These are phyloP conservation scores for Galeruca laticollis DNA, from an alignment of 2,888 invertebrate genomes.

Conservation along the genomic window DNA sequence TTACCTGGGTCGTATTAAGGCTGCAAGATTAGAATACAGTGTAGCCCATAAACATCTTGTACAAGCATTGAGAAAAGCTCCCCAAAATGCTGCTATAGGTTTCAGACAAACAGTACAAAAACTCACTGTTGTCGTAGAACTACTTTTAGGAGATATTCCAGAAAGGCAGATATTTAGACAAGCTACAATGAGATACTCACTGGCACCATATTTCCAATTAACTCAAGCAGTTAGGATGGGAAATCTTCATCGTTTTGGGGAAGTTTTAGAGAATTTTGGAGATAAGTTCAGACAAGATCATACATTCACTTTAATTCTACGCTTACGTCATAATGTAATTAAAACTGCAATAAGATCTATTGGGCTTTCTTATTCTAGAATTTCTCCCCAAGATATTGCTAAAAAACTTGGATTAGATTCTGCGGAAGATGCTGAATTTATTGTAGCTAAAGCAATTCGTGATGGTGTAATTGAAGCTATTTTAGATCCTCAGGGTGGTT, in stretches of 20 bases:
- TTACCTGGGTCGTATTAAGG: slow-evolving; percentile 97
- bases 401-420: slow-evolving; percentile 93
- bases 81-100: slow-evolving; percentile 97
- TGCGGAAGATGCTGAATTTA: slow-evolving; percentile 98
- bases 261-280: slow-evolving; percentile 91
- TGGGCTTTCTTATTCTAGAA: slow-evolving; percentile 95
- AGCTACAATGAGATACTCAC: slow-evolving; percentile 86
- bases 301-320: slow-evolving; percentile 94
- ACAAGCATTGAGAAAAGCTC: slow-evolving; percentile 95
- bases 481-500: slow-evolving; percentile 94
- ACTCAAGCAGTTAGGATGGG: slow-evolving; percentile 97
- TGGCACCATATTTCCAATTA: slow-evolving; percentile 96
- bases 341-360: slow-evolving; percentile 98
- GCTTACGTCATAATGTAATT: slow-evolving; percentile 98
- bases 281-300: slow-evolving; percentile 93
- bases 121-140: slow-evolving; percentile 92
- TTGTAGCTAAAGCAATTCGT: slow-evolving; percentile 97
- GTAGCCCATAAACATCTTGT: slow-evolving; percentile 97
- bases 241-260: slow-evolving; percentile 92
- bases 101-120: slow-evolving; percentile 98
- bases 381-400: slow-evolving; percentile 95
- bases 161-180: slow-evolving; percentile 96
- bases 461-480: slow-evolving; percentile 99
- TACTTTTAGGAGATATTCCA: slow-evolving; percentile 96
- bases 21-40: slow-evolving; percentile 97